A percentile compares a stretch with the other conserved stretches of the same genome.
phyloP scores from a whole-genome alignment of 2,797 vertebrate genomes.

The Acipenser ruthenus region DNA sequence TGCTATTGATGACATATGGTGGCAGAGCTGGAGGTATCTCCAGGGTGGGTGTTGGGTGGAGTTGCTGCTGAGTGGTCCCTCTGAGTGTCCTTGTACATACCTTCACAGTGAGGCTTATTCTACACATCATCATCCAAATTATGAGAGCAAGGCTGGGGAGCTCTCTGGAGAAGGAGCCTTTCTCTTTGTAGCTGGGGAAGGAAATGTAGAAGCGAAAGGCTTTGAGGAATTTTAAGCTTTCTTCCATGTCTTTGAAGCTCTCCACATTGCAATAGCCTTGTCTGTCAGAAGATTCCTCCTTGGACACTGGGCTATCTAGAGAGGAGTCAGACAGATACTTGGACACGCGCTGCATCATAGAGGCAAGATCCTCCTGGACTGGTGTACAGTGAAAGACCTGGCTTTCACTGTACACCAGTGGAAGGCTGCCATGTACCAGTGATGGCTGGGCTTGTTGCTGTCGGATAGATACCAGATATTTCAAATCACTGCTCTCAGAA shows the following conservation, averaged over 20 bases:
- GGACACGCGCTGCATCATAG: too few relatives aligned
- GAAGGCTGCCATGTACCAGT: too few relatives aligned
- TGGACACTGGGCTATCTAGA: background rate
- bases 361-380: too few relatives aligned
- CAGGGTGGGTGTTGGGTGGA: background rate
- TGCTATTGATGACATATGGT: conserved; percentile 40
- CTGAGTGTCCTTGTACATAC: background rate
- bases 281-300: background rate
- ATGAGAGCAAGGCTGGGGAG: background rate
- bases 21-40: conserved; percentile 26
- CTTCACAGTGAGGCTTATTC: conserved; percentile 20
- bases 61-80: too few relatives aligned
- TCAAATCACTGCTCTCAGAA: background rate
- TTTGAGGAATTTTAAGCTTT: background rate
- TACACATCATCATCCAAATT: conserved; percentile 5
- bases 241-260: conserved; percentile 8
- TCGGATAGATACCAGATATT: background rate
- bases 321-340: background rate
- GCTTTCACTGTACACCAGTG: too few relatives aligned
- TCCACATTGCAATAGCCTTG: background rate
- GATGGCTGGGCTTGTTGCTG: too few relatives aligned
- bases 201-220: background rate
- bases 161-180: background rate
- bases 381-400: too few relatives aligned
- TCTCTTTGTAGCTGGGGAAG: background rate